A percentile compares a stretch with the other conserved stretches of the same genome.
Evolutionary conservation across 2,888 invertebrate species (phyloP).

Genomic region (Parnassius mnemosyne): DNA sequence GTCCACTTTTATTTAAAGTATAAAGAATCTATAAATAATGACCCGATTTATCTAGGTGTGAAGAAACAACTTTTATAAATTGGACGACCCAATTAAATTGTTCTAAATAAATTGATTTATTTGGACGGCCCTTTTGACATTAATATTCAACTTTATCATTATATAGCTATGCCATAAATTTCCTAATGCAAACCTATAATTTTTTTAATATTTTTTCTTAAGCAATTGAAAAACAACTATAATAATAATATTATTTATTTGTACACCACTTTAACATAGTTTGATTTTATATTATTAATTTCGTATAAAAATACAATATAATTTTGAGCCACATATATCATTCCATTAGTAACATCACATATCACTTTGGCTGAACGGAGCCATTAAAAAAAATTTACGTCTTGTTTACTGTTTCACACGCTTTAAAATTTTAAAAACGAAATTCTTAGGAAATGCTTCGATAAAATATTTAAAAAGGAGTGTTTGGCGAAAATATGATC

Average conservation of each 20-base stretch:
- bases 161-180: slow-evolving; percentile 6
- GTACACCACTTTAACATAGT: no score
- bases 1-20: slow-evolving; percentile 11
- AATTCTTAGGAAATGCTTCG: slow-evolving; percentile 3
- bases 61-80: slow-evolving; percentile 6
- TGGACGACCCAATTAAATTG: slow-evolving; percentile 10
- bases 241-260: no score
- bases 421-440: slow-evolving; percentile 15
- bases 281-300: no score
- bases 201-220: neutral
- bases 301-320: no score
- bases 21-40: slow-evolving; percentile 1
- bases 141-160: slow-evolving; percentile 11
- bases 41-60: slow-evolving; percentile 7
- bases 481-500: slow-evolving; percentile 16
- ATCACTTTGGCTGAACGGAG: neutral
- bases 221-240: neutral
- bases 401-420: slow-evolving; percentile 11
- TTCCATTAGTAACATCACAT: slow-evolving; percentile 6
- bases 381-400: slow-evolving; percentile 8
- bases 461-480: slow-evolving; percentile 12
- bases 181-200: neutral
- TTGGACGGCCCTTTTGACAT: slow-evolving; percentile 11
- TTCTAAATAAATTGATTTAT: slow-evolving; percentile 1
- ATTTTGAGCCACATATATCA: slow-evolving; percentile 2